phyloP scores from a whole-genome alignment of 2,888 invertebrate species.

The Apotomis betuletana region DNA sequence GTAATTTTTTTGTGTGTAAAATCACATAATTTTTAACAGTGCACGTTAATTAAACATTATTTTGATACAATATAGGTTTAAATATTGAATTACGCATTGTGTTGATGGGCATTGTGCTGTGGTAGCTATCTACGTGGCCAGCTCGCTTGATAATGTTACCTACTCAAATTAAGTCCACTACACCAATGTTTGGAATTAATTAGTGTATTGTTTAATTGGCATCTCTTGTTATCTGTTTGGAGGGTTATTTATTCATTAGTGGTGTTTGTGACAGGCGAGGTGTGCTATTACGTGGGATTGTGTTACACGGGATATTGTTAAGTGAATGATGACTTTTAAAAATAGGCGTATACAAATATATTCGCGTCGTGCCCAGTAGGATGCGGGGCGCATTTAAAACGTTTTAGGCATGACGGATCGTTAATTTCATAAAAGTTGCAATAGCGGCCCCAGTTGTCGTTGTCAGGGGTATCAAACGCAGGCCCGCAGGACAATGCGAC shows the following conservation, averaged over 20 bases:
- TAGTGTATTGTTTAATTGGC: slow-evolving; percentile 84
- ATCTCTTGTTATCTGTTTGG: slow-evolving; percentile 84
- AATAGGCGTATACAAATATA: background rate
- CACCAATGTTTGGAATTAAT: slow-evolving; percentile 84
- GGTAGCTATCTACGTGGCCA: slow-evolving; percentile 48
- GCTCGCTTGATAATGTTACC: slow-evolving; percentile 67
- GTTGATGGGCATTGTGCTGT: slow-evolving; percentile 56
- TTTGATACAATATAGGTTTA: slow-evolving; percentile 48
- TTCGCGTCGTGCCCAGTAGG: slow-evolving; percentile 7
- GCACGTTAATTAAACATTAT: slow-evolving; percentile 38
- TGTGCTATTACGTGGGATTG: slow-evolving; percentile 56
- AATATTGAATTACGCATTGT: slow-evolving; percentile 60
- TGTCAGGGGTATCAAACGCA: slow-evolving; percentile 54
- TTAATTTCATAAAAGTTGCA: slow-evolving; percentile 44
- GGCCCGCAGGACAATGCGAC: slow-evolving; percentile 57
- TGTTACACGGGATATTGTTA: slow-evolving; percentile 46
- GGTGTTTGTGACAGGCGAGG: slow-evolving; percentile 74
- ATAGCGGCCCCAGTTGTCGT: slow-evolving; percentile 46
- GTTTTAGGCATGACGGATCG: slow-evolving; percentile 40
- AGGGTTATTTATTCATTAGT: slow-evolving; percentile 83
- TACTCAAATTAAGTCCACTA: slow-evolving; percentile 83
- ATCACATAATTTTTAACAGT: too few species aligned
- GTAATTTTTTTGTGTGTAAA: too few species aligned
- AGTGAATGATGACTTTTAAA: slow-evolving; percentile 28
- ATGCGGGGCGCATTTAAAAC: slow-evolving; percentile 23